These are phyloP conservation scores for Hyperopisus bebe DNA, from an alignment of 2,113 vertebrate species.

Conservation along the genomic window DNA sequence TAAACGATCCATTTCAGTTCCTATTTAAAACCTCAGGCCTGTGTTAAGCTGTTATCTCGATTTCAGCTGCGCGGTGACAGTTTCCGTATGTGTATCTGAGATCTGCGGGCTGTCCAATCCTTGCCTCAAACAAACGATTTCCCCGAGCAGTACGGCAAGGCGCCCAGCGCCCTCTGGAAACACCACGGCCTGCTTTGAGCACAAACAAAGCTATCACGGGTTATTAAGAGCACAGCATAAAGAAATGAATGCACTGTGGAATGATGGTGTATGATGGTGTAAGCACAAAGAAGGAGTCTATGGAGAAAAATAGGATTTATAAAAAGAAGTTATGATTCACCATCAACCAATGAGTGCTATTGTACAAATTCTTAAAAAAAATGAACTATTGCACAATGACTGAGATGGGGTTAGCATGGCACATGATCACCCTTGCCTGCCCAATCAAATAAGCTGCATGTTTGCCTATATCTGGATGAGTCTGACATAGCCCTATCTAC, in stretches of 20 bases:
- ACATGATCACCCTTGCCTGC: slow-evolving; percentile 62
- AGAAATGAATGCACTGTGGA: background rate
- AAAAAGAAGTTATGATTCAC: slow-evolving; percentile 41
- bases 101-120: background rate
- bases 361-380: slow-evolving; percentile 36
- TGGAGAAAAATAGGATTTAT: slow-evolving; percentile 31
- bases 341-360: slow-evolving; percentile 33
- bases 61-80: background rate
- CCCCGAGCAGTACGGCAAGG: background rate
- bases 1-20: background rate
- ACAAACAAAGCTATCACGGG: background rate
- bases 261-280: background rate
- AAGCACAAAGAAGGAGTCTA: background rate
- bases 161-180: background rate
- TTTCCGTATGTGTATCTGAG: background rate
- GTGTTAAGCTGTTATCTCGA: background rate
- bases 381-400: slow-evolving; percentile 31
- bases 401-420: background rate
- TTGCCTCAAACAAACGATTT: background rate
- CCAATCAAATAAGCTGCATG: slow-evolving; percentile 63
- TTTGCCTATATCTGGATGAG: slow-evolving; percentile 60
- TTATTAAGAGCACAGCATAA: background rate
- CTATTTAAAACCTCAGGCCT: background rate
- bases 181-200: background rate
- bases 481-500: background rate